These are phyloP conservation scores for Arion vulgaris DNA, from an alignment of 1,140 invertebrate genomes.

Conservation along the genomic window DNA sequence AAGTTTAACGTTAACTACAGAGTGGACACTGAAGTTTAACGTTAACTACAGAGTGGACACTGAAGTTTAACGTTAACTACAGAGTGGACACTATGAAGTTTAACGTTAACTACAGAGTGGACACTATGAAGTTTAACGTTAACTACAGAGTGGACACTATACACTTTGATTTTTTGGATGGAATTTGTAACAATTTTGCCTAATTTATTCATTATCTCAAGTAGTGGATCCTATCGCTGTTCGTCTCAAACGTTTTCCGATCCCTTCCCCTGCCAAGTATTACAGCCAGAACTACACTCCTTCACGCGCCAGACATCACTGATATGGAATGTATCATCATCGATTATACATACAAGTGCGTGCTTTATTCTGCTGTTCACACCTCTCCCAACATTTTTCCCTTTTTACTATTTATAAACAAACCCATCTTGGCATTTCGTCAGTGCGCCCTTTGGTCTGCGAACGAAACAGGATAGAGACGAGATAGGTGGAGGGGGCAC, in stretches of 20 bases:
- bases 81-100: too few species aligned
- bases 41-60: too few species aligned
- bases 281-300: neutral
- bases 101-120: too few species aligned
- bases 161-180: too few species aligned
- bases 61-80: too few species aligned
- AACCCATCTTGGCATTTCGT: neutral
- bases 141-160: too few species aligned
- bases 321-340: neutral
- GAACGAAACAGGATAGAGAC: neutral
- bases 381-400: neutral
- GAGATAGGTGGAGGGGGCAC: neutral
- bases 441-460: neutral
- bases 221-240: too few species aligned
- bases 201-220: too few species aligned
- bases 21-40: too few species aligned
- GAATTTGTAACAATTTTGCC: too few species aligned
- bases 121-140: too few species aligned
- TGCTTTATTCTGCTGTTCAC: neutral
- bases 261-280: neutral
- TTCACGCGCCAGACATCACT: neutral
- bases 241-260: neutral
- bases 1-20: too few species aligned
- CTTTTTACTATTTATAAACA: neutral
- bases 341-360: neutral